A percentile compares a stretch with the other conserved stretches of the same genome.
These are phyloP conservation scores for Sebastes minor DNA, from an alignment of 2,797 vertebrate genomes.

Conservation along the genomic window DNA sequence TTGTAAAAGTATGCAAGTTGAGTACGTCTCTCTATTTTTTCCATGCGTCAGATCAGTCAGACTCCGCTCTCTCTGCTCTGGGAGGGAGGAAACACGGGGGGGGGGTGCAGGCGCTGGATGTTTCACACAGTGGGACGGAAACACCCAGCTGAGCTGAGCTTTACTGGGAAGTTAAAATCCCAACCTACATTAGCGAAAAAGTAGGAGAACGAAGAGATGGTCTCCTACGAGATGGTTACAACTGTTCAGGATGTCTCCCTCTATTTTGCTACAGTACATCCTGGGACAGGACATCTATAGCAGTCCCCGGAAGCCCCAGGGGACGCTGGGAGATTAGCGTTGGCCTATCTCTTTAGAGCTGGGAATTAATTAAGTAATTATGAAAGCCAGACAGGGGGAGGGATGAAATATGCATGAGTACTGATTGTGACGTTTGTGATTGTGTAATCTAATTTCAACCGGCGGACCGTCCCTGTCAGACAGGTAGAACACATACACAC, in stretches of 20 bases:
- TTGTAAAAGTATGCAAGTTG: constrained; percentile 30
- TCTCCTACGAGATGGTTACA: constrained; percentile 59
- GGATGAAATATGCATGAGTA: constrained; percentile 84
- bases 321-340: constrained; percentile 76
- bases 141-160: constrained; percentile 60
- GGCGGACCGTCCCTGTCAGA: constrained; percentile 56
- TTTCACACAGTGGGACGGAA: constrained; percentile 34
- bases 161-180: constrained; percentile 52
- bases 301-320: constrained; percentile 54
- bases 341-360: constrained; percentile 75
- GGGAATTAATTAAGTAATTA: constrained; percentile 90
- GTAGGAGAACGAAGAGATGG: constrained; percentile 44
- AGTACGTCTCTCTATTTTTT: constrained; percentile 21
- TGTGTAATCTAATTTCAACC: constrained; percentile 85
- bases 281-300: constrained; percentile 73
- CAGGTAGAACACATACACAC: constrained; percentile 57
- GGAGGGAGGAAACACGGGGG: constrained; percentile 10
- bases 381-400: constrained; percentile 69
- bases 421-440: constrained; percentile 84
- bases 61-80: constrained; percentile 36
- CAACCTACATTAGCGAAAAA: constrained; percentile 51
- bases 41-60: constrained; percentile 45
- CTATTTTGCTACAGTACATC: constrained; percentile 65
- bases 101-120: not conserved
- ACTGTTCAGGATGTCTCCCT: constrained; percentile 54